Percentiles rank a stretch among this genome's conserved stretches.
phyloP scores from a whole-genome alignment of 1,140 invertebrate species.

The Berghia stephanieae region DNA sequence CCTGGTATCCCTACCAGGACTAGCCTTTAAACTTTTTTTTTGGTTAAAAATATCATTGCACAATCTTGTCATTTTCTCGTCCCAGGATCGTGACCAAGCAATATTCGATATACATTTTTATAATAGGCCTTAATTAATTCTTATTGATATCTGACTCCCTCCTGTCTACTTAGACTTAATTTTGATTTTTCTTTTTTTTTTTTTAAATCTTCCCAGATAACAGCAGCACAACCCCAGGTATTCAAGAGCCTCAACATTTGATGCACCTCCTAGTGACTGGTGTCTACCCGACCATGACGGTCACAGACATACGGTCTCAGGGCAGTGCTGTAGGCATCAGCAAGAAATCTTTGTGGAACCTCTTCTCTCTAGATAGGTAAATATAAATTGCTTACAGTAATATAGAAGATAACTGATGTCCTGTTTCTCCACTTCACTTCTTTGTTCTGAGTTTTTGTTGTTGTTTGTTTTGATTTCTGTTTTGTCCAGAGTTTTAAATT shows the following conservation, averaged over 20 bases:
- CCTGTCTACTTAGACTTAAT: too few species aligned
- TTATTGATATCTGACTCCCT: too few species aligned
- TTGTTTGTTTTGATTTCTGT: neutral
- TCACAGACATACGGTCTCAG: slow-evolving; percentile 62
- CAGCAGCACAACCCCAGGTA: too few species aligned
- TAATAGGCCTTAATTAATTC: too few species aligned
- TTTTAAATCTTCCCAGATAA: too few species aligned
- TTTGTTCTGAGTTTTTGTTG: neutral
- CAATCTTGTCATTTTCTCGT: too few species aligned
- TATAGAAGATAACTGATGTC: neutral
- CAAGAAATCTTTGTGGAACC: slow-evolving; percentile 65
- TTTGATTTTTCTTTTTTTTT: too few species aligned
- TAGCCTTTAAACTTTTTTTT: too few species aligned
- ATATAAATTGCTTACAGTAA: slow-evolving; percentile 16
- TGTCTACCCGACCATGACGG: slow-evolving; percentile 62
- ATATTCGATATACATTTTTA: too few species aligned
- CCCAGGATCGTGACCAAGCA: too few species aligned
- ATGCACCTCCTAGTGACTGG: slow-evolving; percentile 62
- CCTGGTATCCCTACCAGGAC: too few species aligned
- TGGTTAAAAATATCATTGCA: too few species aligned
- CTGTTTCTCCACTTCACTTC: neutral
- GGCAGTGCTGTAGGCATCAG: slow-evolving; percentile 63
- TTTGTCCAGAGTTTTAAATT: neutral
- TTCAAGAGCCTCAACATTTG: slow-evolving; percentile 56
- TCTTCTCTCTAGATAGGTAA: slow-evolving; percentile 64